Evolutionary conservation across 2,797 vertebrate species (phyloP), one percentile per base, ranked within the genome.

Genomic region (Bryconaethiops microstoma): DNA sequence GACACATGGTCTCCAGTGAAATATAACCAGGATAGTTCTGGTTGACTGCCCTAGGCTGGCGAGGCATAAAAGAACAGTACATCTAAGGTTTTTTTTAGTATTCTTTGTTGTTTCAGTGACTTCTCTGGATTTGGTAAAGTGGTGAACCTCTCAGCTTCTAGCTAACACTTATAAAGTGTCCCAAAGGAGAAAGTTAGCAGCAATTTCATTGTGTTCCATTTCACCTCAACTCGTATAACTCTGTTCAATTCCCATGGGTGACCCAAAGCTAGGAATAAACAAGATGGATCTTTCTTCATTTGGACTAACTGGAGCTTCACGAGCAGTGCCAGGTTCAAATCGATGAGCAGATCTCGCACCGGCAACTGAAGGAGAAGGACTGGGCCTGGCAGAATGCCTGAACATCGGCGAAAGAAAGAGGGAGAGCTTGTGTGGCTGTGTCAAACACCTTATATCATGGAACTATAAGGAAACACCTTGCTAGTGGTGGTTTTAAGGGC

Each of bases 321-420:
- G 80, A 57, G 10, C 71, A 80, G 87, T 83, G 87, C 85, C 85
- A 78, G 85, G 73, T 81, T 84, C 69, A 89, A 89, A 90, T 87
- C 85, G 80, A 86, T 85, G 88, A 85, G 77, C 59, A 71, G 39
- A 14, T 64, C 75, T 48, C 40, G 63, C 55, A 64, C 59, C 78
- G 76, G 82, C 78, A 84, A 85, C 76, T 80, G 84, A 85, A 85
- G 83, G 65, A 87, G 84, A 87, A 85, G 84, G 67, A 82, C 59
- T 87, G 81, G 86, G 75, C 23, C 82, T 79, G 75, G 76, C 83
- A 85, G 80, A 14, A 63, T 87, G 82, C 10, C n/a, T 84, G 85
- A 88, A 80, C 80, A 60, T 64, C 85, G 40, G 87, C 81, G 76
- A 85, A 83, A 87, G 83, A 84, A 45, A 71, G 65, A 84, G 80